Base-by-base conservation (phyloP, 2,797 vertebrate species). In the Mormyrus proboscirostris region DNA sequence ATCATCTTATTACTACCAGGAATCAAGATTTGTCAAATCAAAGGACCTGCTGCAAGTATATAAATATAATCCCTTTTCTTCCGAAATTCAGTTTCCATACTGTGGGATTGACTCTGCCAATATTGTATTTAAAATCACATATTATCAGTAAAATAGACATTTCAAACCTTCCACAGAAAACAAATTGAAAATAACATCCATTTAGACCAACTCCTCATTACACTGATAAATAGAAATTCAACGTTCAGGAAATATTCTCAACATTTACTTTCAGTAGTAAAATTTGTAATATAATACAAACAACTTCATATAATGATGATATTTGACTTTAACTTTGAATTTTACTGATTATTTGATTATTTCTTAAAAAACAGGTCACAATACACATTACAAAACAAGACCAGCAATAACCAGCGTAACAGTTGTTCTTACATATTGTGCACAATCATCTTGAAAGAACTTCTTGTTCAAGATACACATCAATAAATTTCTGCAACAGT, bases 261-360 rank as follows among this genome's bases (percentile, higher is more conserved):
- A 14, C 47, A 33, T 69, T 49, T 86, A 69, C 57, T 89, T 86
- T 51, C 49, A 86, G 89, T 76, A 87, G 84, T 82, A 55, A 88
- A 65, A 62, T 29, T 9, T 41, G 22, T 38, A 57, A 59, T 87
- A 65, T 29, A 29, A 47, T 69, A 65, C 55, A 14, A 88, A 44
- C 8, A 51, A 25, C 38, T 82, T 82, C 49, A 85, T 53, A 25
- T 14, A 19, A 49, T 12, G 44, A 86, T 57, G 19, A 88, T 8
- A 49, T 65, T 59, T 53, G 29, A 55, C 51, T 55, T 59, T 62
- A 33, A 33, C 83, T 33, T 51, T 47, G 49, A 49, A 44, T 44
- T 25, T 84, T 49, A 49, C 82, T 12, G 9, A 14, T 33, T 33
- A 33, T 33, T 33, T 33, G 59, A 65, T 53, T 29, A 19, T 33